Percentiles rank a stretch among this genome's conserved stretches.
phyloP scores from a whole-genome alignment of 2,797 vertebrate genomes.

The Austrolebias charrua region DNA sequence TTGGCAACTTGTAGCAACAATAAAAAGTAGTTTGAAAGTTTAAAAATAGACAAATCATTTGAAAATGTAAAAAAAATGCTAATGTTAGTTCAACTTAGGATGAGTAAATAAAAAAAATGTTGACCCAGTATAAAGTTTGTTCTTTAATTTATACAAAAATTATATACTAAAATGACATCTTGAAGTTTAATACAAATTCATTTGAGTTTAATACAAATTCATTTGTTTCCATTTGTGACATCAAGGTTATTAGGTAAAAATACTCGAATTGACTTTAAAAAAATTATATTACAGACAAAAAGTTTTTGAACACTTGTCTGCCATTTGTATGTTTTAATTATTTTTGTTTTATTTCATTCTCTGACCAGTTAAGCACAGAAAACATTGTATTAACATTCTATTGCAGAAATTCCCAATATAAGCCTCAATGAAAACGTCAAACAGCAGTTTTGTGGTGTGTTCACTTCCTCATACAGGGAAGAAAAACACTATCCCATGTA shows the following conservation, averaged over 20 bases:
- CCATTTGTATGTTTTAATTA: not conserved
- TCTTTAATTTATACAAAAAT: not conserved
- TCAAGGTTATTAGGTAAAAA: slow-evolving; percentile 3
- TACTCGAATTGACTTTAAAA: not conserved
- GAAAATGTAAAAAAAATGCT: no score
- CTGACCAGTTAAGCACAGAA: not conserved
- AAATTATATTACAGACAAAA: not conserved
- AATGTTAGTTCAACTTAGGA: slow-evolving; percentile 1
- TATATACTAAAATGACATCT: slow-evolving; percentile 15
- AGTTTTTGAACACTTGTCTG: not conserved
- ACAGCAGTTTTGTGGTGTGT: not conserved
- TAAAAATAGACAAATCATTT: no score
- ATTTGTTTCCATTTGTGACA: slow-evolving; percentile 1
- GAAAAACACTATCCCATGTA: not conserved
- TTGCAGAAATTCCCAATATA: not conserved
- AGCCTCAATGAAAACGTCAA: not conserved
- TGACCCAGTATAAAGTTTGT: not conserved
- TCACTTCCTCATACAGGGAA: not conserved
- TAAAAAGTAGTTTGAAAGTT: not conserved
- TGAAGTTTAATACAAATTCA: slow-evolving; percentile 5
- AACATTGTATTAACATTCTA: not conserved
- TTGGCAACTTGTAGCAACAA: not conserved
- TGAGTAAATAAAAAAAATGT: not conserved
- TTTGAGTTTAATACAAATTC: slow-evolving; percentile 2
- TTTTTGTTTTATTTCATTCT: not conserved